These are phyloP conservation scores for Balanococcus diminutus DNA, from an alignment of 2,888 invertebrate species.

Conservation along the genomic window DNA sequence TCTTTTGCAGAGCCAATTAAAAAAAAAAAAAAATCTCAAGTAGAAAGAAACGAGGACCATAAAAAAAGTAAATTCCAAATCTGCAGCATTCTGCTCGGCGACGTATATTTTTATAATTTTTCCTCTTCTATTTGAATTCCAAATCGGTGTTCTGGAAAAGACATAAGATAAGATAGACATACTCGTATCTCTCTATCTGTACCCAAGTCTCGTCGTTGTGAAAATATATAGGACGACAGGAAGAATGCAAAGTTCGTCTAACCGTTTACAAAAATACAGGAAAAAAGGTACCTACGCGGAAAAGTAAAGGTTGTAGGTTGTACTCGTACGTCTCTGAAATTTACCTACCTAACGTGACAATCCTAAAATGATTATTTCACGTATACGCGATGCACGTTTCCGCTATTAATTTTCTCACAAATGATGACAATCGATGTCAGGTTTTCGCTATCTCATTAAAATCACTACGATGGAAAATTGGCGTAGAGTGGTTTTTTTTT, in stretches of 20 bases:
- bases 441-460: slow-evolving; percentile 21
- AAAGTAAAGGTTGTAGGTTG: no score
- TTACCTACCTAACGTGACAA: no score
- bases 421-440: slow-evolving; percentile 1
- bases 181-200: background rate
- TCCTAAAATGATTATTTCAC: background rate
- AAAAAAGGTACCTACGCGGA: background rate
- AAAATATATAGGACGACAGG: background rate
- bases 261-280: background rate
- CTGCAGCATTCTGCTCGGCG: background rate
- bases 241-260: background rate
- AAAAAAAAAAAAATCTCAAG: no score
- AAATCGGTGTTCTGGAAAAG: background rate
- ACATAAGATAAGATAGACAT: background rate
- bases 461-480: slow-evolving; percentile 1
- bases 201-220: background rate
- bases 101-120: background rate
- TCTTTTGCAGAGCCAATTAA: no score
- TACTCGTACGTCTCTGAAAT: background rate
- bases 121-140: background rate
- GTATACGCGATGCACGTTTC: background rate
- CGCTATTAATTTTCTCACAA: background rate
- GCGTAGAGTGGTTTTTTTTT: background rate
- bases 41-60: no score
- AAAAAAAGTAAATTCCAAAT: background rate